Conservation (phyloP, 2,113 vertebrate genomes). For the Sapayoa aenigma region DNA sequence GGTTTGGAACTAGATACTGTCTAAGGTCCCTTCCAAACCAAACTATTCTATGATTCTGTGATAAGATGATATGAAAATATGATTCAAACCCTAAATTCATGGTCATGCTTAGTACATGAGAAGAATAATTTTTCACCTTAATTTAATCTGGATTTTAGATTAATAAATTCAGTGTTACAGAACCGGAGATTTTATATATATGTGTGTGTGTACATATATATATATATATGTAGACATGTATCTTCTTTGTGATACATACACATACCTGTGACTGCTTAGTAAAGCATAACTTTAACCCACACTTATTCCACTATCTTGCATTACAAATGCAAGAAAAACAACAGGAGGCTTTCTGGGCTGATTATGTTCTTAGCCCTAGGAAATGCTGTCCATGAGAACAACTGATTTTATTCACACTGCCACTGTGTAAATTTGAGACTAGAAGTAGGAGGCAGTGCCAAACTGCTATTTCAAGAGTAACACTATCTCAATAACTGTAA, state of each 20-base stretch:
- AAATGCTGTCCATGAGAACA: not conserved
- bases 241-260: not conserved
- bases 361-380: not conserved
- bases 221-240: no score
- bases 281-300: not conserved
- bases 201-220: fast-evolving
- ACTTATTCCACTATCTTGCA: not conserved
- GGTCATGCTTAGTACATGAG: not conserved
- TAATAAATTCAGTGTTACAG: not conserved
- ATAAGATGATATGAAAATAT: not conserved
- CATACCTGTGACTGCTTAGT: not conserved
- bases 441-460: not conserved
- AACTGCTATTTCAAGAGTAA: not conserved
- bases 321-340: slow-evolving; percentile 1
- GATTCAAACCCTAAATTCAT: not conserved
- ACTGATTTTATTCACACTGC: not conserved
- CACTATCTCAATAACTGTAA: not conserved
- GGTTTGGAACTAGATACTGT: not conserved
- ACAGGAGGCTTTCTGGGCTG: not conserved
- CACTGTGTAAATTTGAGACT: not conserved
- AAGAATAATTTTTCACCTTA: not conserved
- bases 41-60: not conserved
- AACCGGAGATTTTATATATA: not conserved
- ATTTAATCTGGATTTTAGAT: not conserved
- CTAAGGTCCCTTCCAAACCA: not conserved